Conservation (phyloP, 2,113 vertebrate species). For the Fulmarus glacialis region DNA sequence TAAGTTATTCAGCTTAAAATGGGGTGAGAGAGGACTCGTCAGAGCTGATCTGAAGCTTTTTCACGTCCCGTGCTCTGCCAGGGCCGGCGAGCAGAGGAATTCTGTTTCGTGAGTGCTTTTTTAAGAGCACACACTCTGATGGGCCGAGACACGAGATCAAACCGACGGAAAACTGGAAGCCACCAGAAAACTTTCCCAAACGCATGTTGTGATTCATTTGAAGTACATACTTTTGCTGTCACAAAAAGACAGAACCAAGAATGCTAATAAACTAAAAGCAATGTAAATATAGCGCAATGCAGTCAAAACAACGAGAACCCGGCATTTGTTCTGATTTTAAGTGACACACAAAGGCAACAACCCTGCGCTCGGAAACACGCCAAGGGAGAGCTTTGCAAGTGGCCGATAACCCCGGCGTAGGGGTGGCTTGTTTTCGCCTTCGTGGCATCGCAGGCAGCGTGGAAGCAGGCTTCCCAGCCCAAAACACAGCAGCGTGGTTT, state of each 20-base stretch:
- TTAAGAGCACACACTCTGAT: neutral
- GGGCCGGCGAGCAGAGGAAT: neutral
- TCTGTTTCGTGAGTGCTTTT: neutral
- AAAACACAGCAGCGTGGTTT: rapidly evolving
- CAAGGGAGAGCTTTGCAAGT: neutral
- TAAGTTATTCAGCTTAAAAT: neutral
- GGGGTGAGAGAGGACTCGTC: neutral
- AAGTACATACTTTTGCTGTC: neutral
- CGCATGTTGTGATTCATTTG: neutral
- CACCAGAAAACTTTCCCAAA: neutral
- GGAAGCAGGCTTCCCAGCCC: neutral
- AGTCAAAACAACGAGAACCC: neutral
- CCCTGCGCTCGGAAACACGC: rapidly evolving
- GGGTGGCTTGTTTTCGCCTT: neutral
- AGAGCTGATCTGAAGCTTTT: neutral
- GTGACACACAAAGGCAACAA: neutral
- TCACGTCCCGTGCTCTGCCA: neutral
- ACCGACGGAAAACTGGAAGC: neutral
- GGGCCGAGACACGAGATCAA: neutral
- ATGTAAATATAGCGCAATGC: neutral
- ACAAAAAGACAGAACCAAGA: neutral
- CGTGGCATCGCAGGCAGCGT: rapidly evolving
- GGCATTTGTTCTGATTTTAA: neutral
- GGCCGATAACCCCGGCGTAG: rapidly evolving
- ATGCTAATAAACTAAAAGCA: neutral